Evolutionary conservation across 2,888 invertebrate species (phyloP).

Genomic region (Athrips mouffetella): DNA sequence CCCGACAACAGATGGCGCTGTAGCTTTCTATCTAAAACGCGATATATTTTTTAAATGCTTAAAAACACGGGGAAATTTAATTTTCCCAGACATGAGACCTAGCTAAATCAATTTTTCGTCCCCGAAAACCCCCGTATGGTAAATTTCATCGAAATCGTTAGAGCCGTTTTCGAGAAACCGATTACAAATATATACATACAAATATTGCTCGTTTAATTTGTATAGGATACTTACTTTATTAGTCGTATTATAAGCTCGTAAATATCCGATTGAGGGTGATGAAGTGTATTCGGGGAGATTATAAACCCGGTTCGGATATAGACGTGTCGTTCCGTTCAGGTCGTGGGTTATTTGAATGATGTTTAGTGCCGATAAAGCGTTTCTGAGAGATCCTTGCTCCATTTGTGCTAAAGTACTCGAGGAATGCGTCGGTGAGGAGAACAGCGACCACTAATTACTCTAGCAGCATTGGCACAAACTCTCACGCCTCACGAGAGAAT

Average conservation of each 20-base stretch:
- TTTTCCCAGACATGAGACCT: no score
- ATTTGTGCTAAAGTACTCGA: slow-evolving; percentile 17
- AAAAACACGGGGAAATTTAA: no score
- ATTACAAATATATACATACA: no score
- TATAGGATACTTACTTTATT: slow-evolving; percentile 11
- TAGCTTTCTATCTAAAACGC: no score
- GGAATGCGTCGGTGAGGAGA: background rate
- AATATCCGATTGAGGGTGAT: background rate
- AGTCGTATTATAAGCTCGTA: slow-evolving; percentile 6
- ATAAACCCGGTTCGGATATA: slow-evolving; percentile 51
- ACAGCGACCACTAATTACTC: slow-evolving; percentile 1
- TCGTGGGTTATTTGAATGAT: slow-evolving; percentile 46
- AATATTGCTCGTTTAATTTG: no score
- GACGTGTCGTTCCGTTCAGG: slow-evolving; percentile 38
- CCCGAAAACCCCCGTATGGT: no score
- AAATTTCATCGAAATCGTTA: no score
- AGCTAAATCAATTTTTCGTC: no score
- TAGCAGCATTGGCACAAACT: background rate
- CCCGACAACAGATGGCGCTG: no score
- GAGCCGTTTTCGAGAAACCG: no score
- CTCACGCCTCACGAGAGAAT: slow-evolving; percentile 1
- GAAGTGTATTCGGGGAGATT: slow-evolving; percentile 24
- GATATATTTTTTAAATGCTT: no score
- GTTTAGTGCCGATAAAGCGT: slow-evolving; percentile 50
- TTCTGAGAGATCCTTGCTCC: slow-evolving; percentile 49